Base-by-base conservation (phyloP, 1,140 invertebrate genomes). In the Chelonus insularis region DNA sequence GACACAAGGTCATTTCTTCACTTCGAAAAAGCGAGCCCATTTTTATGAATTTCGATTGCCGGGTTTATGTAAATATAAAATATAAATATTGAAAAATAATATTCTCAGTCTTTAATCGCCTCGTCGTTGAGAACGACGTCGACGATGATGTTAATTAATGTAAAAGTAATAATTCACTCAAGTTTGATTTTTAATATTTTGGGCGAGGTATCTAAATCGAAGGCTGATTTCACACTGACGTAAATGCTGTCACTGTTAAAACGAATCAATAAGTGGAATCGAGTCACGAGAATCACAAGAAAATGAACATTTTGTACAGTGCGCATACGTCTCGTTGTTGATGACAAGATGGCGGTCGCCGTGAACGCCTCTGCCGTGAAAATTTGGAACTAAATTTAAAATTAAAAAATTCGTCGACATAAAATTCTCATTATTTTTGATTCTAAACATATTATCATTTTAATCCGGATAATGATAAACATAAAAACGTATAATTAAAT, bases 1-100 rank as follows among this genome's bases (percentile, higher is more conserved):
- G 93, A 84, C 92, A 94, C 64, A 95, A 84, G 64, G 91, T 90
- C 92, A 96, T 95, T 83, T 94, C 91, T 73, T 95, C 93, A 78
- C 92, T 94, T 47, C 93, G 84, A 80, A 95, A 95, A 75, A 91
- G 83, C 63, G 88, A 90, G 72, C 88, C 89, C 89, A 91, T 91
- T 67, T 75, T 81, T 37, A 36, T 57, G 18, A 23, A 50, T 20
- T 59, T 57, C 56, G 21, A 25, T 9, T 14, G 18, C 3, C 6
- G 32, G 47, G 21, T 34, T 43, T 29, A 18, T 50, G 11, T 9
- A 32, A 58, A 41, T 37, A 57, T 23, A 36, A 32, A 39, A 6
- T 39, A 43, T 60, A n/a, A 55, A 29, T 29, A 7, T 29, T 7
- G 25, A 29, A n/a, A n/a, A n/a, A n/a, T n/a, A n/a, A n/a, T n/a